These are phyloP conservation scores for Acheta domesticus DNA, from an alignment of 2,888 invertebrate species.

Conservation along the genomic window DNA sequence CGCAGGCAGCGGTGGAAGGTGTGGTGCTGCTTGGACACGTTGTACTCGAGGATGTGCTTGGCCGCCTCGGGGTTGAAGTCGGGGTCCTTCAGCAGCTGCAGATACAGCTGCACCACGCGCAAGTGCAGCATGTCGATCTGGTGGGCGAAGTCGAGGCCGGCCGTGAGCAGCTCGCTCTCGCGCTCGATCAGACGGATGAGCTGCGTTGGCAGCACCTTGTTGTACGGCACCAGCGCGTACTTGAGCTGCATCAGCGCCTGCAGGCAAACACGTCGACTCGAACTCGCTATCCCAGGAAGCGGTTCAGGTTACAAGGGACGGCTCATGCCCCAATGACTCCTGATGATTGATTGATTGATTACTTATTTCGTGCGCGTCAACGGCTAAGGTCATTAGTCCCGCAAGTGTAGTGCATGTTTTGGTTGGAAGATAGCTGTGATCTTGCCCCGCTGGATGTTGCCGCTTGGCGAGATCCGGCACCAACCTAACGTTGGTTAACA, in stretches of 20 bases:
- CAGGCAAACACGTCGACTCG: conserved; percentile 56
- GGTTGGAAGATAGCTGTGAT: too few species aligned
- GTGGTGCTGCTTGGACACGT: conserved; percentile 45
- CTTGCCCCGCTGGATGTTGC: too few species aligned
- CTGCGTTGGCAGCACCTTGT: conserved; percentile 46
- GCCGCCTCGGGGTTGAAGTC: conserved; percentile 59
- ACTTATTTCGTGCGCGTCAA: too few species aligned
- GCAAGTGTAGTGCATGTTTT: too few species aligned
- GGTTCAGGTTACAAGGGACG: too few species aligned
- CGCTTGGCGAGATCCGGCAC: too few species aligned
- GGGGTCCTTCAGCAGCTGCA: conserved; percentile 56
- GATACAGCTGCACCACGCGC: conserved; percentile 55
- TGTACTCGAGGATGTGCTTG: conserved; percentile 43
- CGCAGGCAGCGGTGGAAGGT: conserved; percentile 2
- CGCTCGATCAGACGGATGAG: conserved; percentile 65
- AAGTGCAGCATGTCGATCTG: conserved; percentile 64
- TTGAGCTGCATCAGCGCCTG: conserved; percentile 61
- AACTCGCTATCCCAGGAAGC: conserved; percentile 35
- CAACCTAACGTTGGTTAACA: too few species aligned
- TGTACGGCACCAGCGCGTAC: conserved; percentile 48
- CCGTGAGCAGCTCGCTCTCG: conserved; percentile 67
- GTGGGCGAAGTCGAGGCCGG: conserved; percentile 55
- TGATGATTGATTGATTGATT: too few species aligned
- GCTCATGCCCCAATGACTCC: too few species aligned
- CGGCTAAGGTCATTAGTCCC: too few species aligned